Evolutionary conservation across 2,113 vertebrate species (phyloP), one percentile per base, ranked within the genome.

Genomic region (Carassius gibelio): DNA sequence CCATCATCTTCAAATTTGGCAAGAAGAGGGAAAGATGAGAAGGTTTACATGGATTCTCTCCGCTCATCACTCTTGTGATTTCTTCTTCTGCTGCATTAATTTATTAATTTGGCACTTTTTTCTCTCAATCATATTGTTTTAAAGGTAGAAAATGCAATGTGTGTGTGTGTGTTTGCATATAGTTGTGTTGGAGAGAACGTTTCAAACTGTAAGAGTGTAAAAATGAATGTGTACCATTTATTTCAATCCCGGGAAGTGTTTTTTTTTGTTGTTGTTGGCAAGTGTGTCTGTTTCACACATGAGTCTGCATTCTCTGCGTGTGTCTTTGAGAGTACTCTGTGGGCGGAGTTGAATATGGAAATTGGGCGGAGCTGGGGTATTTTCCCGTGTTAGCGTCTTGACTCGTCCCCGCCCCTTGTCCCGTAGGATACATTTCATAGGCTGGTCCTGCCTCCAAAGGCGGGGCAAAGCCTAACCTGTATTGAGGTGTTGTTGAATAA

Each of bases 301-400:
- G 97, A 82, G 97, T 99, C 95, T 99, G 98, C 97, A 98, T 99
- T 85, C 98, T 91, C 91, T 99, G 98, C n/a, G 97, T 98, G 92
- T 97, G 97, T 84, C 97, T 94, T 87, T 97, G 95, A 75, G 96
- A 97, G 23, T 96, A 97, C 93, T 99, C 97, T 82, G 97, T 97
- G 81, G 97, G 97, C 6, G 96, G 96, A 8, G 98, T 98, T 0
- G 96, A 96, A 90, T 98, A 98, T 0, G 97, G 98, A 91, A 97
- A 99, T 0, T 97, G 94, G 0, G 96, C 95, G 0, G 96, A 94
- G 88, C 93, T 94, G 78, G 93, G 92, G 5, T 96, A 97, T 88
- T 98, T 98, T 57, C 96, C 96, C 14, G 96, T 90, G 5, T 91
- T 92, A 15, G 91, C 75, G 72, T 95, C 94, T 55, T 75, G 8